Evolutionary conservation across 2,797 vertebrate species (phyloP).

Genomic region (Rhabdomys pumilio): DNA sequence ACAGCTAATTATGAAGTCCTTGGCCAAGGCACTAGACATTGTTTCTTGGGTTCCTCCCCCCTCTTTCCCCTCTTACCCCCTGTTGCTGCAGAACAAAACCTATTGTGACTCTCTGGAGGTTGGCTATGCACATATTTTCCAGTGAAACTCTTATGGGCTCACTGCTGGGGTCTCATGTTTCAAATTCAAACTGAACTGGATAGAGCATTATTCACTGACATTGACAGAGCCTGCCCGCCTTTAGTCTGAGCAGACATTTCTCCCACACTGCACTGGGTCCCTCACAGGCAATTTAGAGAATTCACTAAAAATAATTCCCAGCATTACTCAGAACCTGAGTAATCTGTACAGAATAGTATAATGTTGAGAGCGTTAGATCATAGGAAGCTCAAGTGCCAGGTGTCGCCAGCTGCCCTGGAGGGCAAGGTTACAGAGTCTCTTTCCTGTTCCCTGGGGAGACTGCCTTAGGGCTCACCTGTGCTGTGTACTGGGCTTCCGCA

Average conservation of each 20-base stretch:
- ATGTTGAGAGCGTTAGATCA: neutral
- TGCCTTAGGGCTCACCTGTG: neutral
- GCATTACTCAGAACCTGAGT: slow-evolving; percentile 4
- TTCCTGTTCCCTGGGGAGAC: neutral
- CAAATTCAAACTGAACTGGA: slow-evolving; percentile 84
- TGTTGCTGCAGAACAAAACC: slow-evolving; percentile 84
- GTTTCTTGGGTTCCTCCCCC: slow-evolving; percentile 78
- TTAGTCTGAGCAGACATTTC: slow-evolving; percentile 22
- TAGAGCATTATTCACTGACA: slow-evolving; percentile 82
- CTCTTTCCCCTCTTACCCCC: slow-evolving; percentile 20
- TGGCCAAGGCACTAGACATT: slow-evolving; percentile 79
- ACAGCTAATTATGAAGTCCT: slow-evolving; percentile 88
- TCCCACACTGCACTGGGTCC: slow-evolving; percentile 1
- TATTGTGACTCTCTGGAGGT: slow-evolving; percentile 80
- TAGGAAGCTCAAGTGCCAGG: neutral
- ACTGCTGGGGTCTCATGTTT: slow-evolving; percentile 86
- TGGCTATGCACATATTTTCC: slow-evolving; percentile 81
- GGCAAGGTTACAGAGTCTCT: no score
- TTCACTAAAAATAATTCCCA: slow-evolving; percentile 57
- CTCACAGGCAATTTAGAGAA: slow-evolving; percentile 32
- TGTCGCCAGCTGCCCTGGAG: neutral
- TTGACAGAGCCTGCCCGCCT: slow-evolving; percentile 76
- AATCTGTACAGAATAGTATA: slow-evolving; percentile 32
- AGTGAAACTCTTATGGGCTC: slow-evolving; percentile 82
- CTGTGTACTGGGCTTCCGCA: neutral